Evolutionary conservation across 2,888 invertebrate genomes (phyloP), one percentile per base, ranked within the genome.

Genomic region (Eudemis profundana): DNA sequence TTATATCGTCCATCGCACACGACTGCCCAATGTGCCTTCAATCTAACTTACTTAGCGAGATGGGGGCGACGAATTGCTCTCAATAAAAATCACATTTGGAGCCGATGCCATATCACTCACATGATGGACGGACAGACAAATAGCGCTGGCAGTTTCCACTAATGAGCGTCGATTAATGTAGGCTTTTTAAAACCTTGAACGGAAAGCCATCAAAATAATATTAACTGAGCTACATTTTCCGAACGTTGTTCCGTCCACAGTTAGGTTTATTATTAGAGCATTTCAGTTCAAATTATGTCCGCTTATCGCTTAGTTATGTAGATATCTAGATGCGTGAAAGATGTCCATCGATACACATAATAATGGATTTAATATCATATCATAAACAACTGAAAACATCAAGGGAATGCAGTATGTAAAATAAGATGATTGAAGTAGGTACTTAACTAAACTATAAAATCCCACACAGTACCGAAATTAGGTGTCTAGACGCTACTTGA

Each of bases 31-130:
- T 60, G 72, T 66, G 73, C 77, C 78, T 77, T 79, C 83, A 86
- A 85, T 87, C 78, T 80, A 81, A 80, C 74, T 82, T 83, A 82
- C 79, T 86, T 83, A 77, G 74, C 68, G 67, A 70, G 78, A 89
- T 87, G 84, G 86, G 90, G 90, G 89, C 87, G 80, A 84, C 77
- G 82, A 88, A 88, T 89, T 86, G 84, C 73, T 72, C 71, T 79
- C 79, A 89, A 89, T 90, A 84, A 89, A 90, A 90, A 85, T 87
- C 88, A 87, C 85, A 90, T 90, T 90, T 85, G 77, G 73, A 69
- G 63, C 62, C 60, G 64, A 69, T 62, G 36, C 53, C 61, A 68
- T 61, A 67, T 66, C 49, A 40, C 53, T 53, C 56, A 47, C 42
- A 54, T 57, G 61, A 67, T 61, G 56, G 60, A 68, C 68, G 61